Evolutionary conservation across 2,888 invertebrate species (phyloP).

Genomic region (Cataglyphis livida): DNA sequence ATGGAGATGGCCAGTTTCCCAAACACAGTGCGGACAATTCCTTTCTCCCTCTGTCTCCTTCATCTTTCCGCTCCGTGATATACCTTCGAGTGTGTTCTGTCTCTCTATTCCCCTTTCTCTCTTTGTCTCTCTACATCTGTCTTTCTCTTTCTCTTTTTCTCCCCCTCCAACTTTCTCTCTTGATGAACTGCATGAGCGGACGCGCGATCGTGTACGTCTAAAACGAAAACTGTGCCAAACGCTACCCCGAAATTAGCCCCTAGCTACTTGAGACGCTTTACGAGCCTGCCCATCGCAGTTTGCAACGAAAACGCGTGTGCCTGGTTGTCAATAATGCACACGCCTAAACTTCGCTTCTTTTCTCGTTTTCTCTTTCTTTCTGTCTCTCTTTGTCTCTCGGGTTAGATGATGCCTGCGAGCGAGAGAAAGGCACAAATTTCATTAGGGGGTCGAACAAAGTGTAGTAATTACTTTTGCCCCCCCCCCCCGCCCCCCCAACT

Average conservation of each 20-base stretch:
- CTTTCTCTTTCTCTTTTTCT: constrained; percentile 23
- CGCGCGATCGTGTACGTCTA: constrained; percentile 66
- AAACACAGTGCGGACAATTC: constrained; percentile 41
- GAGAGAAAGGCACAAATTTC: constrained; percentile 17
- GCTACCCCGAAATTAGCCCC: constrained; percentile 64
- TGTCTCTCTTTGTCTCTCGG: constrained; percentile 29
- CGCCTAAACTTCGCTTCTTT: constrained; percentile 3
- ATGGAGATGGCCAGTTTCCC: constrained; percentile 50
- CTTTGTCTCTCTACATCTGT: constrained; percentile 38
- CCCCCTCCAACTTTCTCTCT: constrained; percentile 49
- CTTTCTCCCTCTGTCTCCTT: constrained; percentile 22
- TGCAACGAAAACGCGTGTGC: constrained; percentile 22
- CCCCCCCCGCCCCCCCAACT: not conserved
- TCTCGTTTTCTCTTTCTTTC: constrained; percentile 31
- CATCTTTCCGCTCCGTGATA: constrained; percentile 40
- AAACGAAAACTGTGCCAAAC: constrained; percentile 77
- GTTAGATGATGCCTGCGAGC: not conserved
- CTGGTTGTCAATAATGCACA: constrained; percentile 40
- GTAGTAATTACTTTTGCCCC: not conserved
- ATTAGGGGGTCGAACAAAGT: not conserved
- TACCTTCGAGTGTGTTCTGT: constrained; percentile 1
- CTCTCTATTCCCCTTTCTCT: constrained; percentile 42
- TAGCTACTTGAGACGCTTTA: constrained; percentile 33
- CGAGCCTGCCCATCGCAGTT: constrained; percentile 30
- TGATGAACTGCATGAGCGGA: constrained; percentile 49